Evolutionary conservation across 2,888 invertebrate species (phyloP).

Genomic region (Hipparchia semele): DNA sequence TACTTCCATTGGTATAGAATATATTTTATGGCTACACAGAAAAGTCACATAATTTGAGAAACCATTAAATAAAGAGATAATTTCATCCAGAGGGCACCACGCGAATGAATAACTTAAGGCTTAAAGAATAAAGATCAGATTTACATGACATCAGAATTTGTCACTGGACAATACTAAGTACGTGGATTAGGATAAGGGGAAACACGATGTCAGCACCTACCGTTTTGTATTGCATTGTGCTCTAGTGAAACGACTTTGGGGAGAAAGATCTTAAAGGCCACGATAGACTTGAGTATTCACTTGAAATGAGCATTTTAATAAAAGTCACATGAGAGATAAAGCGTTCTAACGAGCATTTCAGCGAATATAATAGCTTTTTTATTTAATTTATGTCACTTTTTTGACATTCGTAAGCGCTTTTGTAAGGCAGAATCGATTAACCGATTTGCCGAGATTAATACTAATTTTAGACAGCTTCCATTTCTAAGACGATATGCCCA

Average conservation of each 20-base stretch:
- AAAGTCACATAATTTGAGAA: constrained; percentile 51
- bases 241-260: constrained; percentile 43
- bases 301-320: no score
- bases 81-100: constrained; percentile 45
- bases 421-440: no score
- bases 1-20: constrained; percentile 43
- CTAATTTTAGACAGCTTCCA: no score
- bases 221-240: constrained; percentile 53
- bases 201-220: constrained; percentile 58
- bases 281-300: no score
- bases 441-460: no score
- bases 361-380: no score
- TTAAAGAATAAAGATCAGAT: constrained; percentile 47
- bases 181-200: constrained; percentile 61
- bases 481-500: no score
- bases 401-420: no score
- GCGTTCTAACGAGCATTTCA: no score
- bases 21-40: constrained; percentile 44
- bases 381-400: no score
- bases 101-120: constrained; percentile 47
- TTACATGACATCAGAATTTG: constrained; percentile 41
- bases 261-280: constrained; percentile 40
- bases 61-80: constrained; percentile 65
- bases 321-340: no score
- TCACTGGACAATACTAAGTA: constrained; percentile 56